These are phyloP conservation scores for Agrotis segetum DNA, from an alignment of 2,888 invertebrate genomes.

Conservation along the genomic window DNA sequence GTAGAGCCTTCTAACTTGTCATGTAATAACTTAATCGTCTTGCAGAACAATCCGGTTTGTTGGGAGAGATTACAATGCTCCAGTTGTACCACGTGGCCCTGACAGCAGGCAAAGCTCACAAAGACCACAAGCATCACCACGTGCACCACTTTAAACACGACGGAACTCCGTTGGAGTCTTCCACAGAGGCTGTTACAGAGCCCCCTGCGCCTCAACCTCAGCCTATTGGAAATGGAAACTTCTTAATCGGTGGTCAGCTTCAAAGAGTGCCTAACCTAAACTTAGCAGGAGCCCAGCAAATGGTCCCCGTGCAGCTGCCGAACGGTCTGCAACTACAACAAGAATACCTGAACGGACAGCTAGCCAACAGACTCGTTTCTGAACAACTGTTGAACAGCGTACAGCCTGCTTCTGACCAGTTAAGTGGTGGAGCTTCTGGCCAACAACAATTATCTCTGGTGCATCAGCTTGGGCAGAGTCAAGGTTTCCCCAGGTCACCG, in stretches of 20 bases:
- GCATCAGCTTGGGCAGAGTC: conserved; percentile 61
- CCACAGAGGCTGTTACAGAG: conserved; percentile 91
- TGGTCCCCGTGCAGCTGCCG: conserved; percentile 85
- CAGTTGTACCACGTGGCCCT: conserved; percentile 95
- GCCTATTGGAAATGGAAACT: conserved; percentile 89
- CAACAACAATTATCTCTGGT: conserved; percentile 70
- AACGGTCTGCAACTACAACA: conserved; percentile 90
- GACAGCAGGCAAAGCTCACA: conserved; percentile 96
- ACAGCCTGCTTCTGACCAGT: conserved; percentile 70
- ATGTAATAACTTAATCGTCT: conserved; percentile 46
- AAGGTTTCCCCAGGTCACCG: conserved; percentile 68
- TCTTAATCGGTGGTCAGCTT: conserved; percentile 92
- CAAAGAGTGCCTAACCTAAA: conserved; percentile 91
- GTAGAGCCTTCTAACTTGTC: background rate
- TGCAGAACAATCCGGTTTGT: conserved; percentile 92
- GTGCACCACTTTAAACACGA: conserved; percentile 95
- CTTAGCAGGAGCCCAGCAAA: conserved; percentile 85
- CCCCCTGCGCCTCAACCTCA: conserved; percentile 86
- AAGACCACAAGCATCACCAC: conserved; percentile 97
- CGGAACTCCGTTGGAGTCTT: conserved; percentile 91
- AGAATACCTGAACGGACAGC: conserved; percentile 92
- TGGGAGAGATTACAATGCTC: conserved; percentile 95
- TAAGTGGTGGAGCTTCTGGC: conserved; percentile 59
- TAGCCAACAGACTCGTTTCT: conserved; percentile 90
- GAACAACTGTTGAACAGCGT: conserved; percentile 89